A percentile compares a stretch with the other conserved stretches of the same genome.
phyloP scores from a whole-genome alignment of 2,797 vertebrate genomes.

The Galagoides demidoff region DNA sequence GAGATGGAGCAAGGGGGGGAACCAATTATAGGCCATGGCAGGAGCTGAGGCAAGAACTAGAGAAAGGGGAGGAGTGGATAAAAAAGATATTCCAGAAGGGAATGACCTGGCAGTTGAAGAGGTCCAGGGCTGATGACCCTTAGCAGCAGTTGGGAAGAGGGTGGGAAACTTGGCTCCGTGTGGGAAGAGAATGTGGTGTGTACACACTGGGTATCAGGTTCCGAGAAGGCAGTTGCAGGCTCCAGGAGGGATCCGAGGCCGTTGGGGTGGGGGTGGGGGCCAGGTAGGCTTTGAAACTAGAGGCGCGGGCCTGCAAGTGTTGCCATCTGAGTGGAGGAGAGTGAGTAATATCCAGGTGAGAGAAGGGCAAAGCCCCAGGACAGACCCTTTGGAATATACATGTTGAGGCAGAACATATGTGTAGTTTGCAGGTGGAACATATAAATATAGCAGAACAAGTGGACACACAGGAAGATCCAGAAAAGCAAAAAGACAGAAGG shows the following conservation, averaged over 20 bases:
- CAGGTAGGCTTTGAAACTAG: not conserved
- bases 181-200: not conserved
- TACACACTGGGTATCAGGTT: not conserved
- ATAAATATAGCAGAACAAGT: not conserved
- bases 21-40: not conserved
- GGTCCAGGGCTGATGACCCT: not conserved
- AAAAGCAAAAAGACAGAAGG: not conserved
- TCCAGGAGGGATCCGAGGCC: not conserved
- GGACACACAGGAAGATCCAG: not conserved
- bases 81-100: conserved; percentile 27
- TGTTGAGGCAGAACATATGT: no score
- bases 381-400: not conserved
- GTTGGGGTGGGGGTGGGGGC: not conserved
- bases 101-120: conserved; percentile 38
- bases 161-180: conserved; percentile 15
- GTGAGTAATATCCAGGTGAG: not conserved
- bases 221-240: not conserved
- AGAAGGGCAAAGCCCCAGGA: not conserved
- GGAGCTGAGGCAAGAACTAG: not conserved
- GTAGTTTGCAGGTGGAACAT: not conserved
- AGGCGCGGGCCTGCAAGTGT: not conserved
- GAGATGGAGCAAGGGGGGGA: not conserved
- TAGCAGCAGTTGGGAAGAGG: conserved; percentile 10
- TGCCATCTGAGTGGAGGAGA: not conserved
- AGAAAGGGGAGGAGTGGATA: not conserved